Evolutionary conservation across 2,888 invertebrate species (phyloP).

Genomic region (Sepioteuthis lessoniana): DNA sequence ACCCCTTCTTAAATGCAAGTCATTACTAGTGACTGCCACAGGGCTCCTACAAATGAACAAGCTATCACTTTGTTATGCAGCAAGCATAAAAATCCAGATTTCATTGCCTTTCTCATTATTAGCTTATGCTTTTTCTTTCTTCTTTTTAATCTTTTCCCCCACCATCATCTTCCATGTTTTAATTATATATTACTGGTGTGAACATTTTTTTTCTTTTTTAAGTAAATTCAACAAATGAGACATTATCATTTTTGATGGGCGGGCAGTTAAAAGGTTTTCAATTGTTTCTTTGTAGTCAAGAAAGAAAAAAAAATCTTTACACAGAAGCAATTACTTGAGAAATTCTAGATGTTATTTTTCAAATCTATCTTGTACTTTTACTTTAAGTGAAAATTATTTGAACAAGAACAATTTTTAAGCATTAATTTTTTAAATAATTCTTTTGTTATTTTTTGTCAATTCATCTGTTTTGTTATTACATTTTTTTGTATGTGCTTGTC

Average conservation of each 20-base stretch:
- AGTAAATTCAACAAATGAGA: neutral
- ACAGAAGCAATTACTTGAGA: neutral
- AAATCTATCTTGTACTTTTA: neutral
- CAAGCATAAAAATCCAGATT: slow-evolving; percentile 17
- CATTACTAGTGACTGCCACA: neutral
- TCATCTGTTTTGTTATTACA: neutral
- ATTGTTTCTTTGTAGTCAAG: neutral
- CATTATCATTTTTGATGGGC: neutral
- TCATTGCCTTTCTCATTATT: neutral
- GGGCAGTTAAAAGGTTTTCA: neutral
- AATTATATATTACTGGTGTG: neutral
- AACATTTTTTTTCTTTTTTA: neutral
- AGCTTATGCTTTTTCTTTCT: neutral
- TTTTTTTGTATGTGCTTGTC: neutral
- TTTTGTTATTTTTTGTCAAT: neutral
- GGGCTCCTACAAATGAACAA: neutral
- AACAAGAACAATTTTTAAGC: neutral
- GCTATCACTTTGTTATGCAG: neutral
- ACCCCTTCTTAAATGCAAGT: neutral
- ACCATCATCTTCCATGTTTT: neutral
- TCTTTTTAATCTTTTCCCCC: neutral
- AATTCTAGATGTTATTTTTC: neutral
- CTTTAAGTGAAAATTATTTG: neutral
- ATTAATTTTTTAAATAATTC: neutral
- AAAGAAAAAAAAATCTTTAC: neutral